These are phyloP conservation scores for Hypselothyrea guttata DNA, from an alignment of 2,888 invertebrate species.

Conservation along the genomic window DNA sequence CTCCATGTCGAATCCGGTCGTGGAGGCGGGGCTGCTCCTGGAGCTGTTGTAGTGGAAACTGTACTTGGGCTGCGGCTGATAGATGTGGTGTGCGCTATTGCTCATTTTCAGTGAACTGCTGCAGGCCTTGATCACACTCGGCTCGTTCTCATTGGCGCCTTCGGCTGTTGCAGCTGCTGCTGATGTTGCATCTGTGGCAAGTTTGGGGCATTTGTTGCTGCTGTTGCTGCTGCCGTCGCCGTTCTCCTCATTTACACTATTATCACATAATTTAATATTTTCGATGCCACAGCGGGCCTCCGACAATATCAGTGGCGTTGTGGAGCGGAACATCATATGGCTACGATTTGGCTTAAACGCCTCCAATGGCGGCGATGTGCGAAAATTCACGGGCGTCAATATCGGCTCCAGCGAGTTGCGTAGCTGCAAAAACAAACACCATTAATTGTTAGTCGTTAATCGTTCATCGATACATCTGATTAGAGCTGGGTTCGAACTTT, in stretches of 20 bases:
- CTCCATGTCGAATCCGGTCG: constrained; percentile 81
- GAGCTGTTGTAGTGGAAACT: constrained; percentile 82
- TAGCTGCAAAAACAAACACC: constrained; percentile 82
- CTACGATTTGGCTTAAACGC: constrained; percentile 89
- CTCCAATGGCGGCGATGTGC: constrained; percentile 94
- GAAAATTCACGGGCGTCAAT: constrained; percentile 94
- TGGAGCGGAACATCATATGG: constrained; percentile 83
- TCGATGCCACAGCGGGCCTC: constrained; percentile 83
- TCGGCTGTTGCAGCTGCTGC: constrained; percentile 18
- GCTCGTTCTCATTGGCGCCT: constrained; percentile 73
- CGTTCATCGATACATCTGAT: too few relatives aligned
- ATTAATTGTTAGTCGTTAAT: too few relatives aligned
- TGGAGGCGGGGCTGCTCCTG: constrained; percentile 81
- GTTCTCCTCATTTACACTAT: constrained; percentile 82
- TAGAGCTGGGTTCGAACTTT: too few relatives aligned
- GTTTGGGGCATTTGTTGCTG: constrained; percentile 53
- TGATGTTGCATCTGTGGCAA: constrained; percentile 30
- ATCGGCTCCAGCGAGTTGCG: constrained; percentile 85
- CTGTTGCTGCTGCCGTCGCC: constrained; percentile 56
- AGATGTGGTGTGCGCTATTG: constrained; percentile 81
- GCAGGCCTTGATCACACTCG: constrained; percentile 73
- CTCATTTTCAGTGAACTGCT: constrained; percentile 80
- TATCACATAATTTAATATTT: constrained; percentile 83
- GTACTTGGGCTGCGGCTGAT: constrained; percentile 82
- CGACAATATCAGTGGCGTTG: constrained; percentile 82